Conservation (phyloP, 2,888 invertebrate species). For the Loripinus fragilis region DNA sequence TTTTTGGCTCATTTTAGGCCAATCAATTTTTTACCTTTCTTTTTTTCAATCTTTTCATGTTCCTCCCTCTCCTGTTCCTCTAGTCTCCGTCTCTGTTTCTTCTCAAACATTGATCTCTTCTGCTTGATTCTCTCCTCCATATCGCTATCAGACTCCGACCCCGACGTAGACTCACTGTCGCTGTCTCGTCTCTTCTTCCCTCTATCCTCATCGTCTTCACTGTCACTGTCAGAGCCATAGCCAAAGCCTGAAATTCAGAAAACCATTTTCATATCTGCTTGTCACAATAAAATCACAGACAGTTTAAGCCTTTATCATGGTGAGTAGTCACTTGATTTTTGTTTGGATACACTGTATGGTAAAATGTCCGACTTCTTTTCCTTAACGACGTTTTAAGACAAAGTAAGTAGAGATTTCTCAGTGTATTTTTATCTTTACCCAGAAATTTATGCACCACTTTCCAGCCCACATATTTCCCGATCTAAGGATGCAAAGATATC, state of each 20-base stretch:
- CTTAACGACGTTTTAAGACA: too few relatives aligned
- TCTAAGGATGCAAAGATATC: too few relatives aligned
- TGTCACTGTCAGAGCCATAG: slow-evolving; percentile 75
- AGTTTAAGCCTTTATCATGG: too few relatives aligned
- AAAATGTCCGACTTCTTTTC: too few relatives aligned
- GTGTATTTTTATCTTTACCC: too few relatives aligned
- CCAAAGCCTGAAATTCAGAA: slow-evolving; percentile 69
- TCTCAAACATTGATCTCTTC: slow-evolving; percentile 69
- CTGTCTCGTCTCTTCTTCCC: slow-evolving; percentile 15
- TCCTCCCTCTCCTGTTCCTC: slow-evolving; percentile 57
- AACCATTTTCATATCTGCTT: slow-evolving; percentile 4
- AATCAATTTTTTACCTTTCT: slow-evolving; percentile 48
- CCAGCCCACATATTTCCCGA: too few relatives aligned
- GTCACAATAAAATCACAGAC: too few relatives aligned
- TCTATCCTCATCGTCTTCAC: slow-evolving; percentile 58
- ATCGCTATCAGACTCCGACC: slow-evolving; percentile 67
- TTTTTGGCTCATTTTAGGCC: too few relatives aligned
- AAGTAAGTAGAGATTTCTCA: too few relatives aligned
- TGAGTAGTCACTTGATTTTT: too few relatives aligned
- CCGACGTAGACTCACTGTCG: slow-evolving; percentile 31
- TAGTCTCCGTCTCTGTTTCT: slow-evolving; percentile 52
- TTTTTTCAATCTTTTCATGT: slow-evolving; percentile 35
- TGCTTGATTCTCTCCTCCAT: slow-evolving; percentile 66
- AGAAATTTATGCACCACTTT: too few relatives aligned
- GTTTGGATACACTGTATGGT: too few relatives aligned